These are phyloP conservation scores for Agonopterix alstromeriana DNA, from an alignment of 2,888 invertebrate species.

Conservation along the genomic window DNA sequence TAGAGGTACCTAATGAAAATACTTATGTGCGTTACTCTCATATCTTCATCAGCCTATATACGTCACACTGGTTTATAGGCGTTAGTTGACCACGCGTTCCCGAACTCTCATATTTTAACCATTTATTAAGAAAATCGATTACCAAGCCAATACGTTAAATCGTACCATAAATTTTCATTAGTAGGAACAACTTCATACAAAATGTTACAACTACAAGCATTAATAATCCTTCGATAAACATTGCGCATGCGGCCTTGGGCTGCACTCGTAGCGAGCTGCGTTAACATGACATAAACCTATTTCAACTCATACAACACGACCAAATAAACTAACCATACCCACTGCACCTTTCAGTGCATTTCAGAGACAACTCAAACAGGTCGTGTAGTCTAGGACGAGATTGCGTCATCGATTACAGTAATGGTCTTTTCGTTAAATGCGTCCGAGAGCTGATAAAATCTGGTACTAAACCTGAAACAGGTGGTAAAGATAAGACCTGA, in stretches of 20 bases:
- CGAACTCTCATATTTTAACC: too few relatives aligned
- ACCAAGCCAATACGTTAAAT: too few relatives aligned
- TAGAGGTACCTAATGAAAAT: too few relatives aligned
- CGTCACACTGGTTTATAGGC: too few relatives aligned
- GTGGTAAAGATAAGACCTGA: slow-evolving; percentile 5
- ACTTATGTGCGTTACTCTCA: too few relatives aligned
- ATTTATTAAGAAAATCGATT: too few relatives aligned
- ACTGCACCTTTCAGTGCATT: neutral
- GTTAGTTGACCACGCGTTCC: too few relatives aligned
- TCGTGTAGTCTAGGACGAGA: neutral
- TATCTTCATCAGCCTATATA: too few relatives aligned
- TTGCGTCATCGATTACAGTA: slow-evolving; percentile 6
- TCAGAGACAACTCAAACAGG: neutral
- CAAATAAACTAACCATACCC: slow-evolving; percentile 3
- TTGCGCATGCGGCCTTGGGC: slow-evolving; percentile 26
- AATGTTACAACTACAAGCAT: neutral
- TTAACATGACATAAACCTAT: slow-evolving; percentile 11
- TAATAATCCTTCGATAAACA: slow-evolving; percentile 19
- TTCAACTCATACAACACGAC: slow-evolving; percentile 11
- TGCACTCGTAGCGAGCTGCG: slow-evolving; percentile 13
- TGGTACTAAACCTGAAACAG: slow-evolving; percentile 2
- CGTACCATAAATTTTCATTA: too few relatives aligned
- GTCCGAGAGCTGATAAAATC: slow-evolving; percentile 1
- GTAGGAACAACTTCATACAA: neutral
- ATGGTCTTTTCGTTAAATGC: slow-evolving; percentile 1